Evolutionary conservation across 1,140 invertebrate genomes (phyloP).

Genomic region (Bombus confusus): DNA sequence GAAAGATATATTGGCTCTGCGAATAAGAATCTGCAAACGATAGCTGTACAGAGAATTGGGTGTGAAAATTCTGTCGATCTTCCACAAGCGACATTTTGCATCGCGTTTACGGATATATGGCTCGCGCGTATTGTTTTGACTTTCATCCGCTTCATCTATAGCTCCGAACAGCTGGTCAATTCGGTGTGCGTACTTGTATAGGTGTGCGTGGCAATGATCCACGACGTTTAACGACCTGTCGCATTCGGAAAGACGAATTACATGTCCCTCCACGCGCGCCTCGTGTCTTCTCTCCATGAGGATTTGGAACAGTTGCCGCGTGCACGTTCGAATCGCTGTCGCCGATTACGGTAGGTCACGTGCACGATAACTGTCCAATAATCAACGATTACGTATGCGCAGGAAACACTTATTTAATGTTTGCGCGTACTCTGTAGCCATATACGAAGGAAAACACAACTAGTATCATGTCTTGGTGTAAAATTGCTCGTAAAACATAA

Average conservation of each 20-base stretch:
- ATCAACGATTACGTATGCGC: conserved; percentile 67
- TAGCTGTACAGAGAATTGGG: too few species aligned
- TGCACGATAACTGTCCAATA: conserved; percentile 70
- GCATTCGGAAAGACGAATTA: conserved; percentile 46
- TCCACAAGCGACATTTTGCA: too few species aligned
- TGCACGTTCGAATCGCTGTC: conserved; percentile 69
- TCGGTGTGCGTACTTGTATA: conserved; percentile 23
- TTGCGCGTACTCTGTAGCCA: conserved; percentile 17
- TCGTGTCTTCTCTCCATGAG: conserved; percentile 56
- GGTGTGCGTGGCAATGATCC: conserved; percentile 61
- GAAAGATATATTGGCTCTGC: background rate
- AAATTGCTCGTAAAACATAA: background rate
- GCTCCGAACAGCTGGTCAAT: conserved; percentile 44
- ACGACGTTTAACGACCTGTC: conserved; percentile 59
- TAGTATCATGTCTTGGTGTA: background rate
- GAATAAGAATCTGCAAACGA: background rate
- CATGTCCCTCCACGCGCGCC: conserved; percentile 39
- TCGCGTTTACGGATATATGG: background rate
- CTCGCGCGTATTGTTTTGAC: conserved; percentile 62
- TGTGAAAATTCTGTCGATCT: background rate
- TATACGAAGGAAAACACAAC: conserved; percentile 4
- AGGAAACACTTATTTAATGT: conserved; percentile 55
- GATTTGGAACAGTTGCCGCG: conserved; percentile 72
- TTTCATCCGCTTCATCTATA: conserved; percentile 4
- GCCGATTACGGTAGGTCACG: conserved; percentile 75